Evolutionary conservation across 2,113 vertebrate genomes (phyloP), one percentile per base, ranked within the genome.

Genomic region (Zosterops japonicus): DNA sequence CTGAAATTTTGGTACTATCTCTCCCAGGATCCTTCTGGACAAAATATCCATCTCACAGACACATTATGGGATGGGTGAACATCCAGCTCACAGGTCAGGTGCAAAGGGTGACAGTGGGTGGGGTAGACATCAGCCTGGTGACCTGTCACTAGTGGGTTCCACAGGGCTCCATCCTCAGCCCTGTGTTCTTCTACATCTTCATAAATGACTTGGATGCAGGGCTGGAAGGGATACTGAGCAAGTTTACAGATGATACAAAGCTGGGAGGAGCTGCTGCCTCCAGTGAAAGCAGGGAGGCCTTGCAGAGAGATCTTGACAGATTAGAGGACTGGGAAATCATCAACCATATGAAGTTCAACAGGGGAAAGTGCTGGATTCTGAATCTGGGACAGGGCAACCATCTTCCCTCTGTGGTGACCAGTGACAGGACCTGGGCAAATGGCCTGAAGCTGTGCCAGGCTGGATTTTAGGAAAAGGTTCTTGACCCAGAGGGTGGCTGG

Each of bases 61-160:
- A 67, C 31, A 5, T 68, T 35, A 22, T 27, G 44, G 53, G 33
- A 52, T 33, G 46, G 63, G 33, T 44, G 46, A 77, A 76, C 31
- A 86, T 14, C 25, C 0, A 0, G 44, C 31, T 42, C 5, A 36
- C 0, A 0, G 17, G 21, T 50, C 16, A 57, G 31, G 36, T 31
- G 44, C 44, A 18, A 36, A 31, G 36, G 25, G 16, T 59, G 19
- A 57, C 29, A 21, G 20, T 31, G 11, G 35, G 20, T 15, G 50
- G 6, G 10, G 15, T 5, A 18, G 42, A 11, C 52, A 59, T 59
- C 53, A 36, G 36, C 29, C 44, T 21, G 31, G 61, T 35, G 35
- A 42, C 61, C 31, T 25, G 71, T 50, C 35, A 31, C 52, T 35
- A 22, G 36, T 31, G 36, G 61, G 35, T 9, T 76, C 71, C 52